phyloP scores from a whole-genome alignment of 92 coral and sea anemone species.

The Phenganax marumi region DNA sequence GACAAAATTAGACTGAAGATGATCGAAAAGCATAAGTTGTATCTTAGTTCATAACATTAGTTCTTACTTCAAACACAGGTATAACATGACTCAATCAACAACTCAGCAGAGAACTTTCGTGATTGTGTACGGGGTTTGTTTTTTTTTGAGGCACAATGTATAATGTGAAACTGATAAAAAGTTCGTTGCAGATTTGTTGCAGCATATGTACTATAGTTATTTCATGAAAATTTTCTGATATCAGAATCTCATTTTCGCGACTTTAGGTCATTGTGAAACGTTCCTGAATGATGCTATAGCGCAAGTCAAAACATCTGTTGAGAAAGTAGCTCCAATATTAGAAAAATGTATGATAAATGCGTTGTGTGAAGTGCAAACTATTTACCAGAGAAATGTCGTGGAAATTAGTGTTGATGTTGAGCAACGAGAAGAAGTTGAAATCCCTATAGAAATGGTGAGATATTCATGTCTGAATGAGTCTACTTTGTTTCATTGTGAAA shows the following conservation, averaged over 20 bases:
- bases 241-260: too few relatives aligned
- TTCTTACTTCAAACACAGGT: too few relatives aligned
- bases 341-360: conserved; percentile 65
- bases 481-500: neutral
- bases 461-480: neutral
- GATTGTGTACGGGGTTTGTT: too few relatives aligned
- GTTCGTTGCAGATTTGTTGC: too few relatives aligned
- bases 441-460: conserved; percentile 67
- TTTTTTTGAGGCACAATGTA: too few relatives aligned
- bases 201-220: neutral
- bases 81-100: too few relatives aligned
- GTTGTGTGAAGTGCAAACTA: conserved; percentile 58
- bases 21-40: too few relatives aligned
- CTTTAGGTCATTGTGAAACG: conserved; percentile 18
- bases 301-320: conserved; percentile 3
- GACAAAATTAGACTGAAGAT: too few relatives aligned
- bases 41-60: too few relatives aligned
- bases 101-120: too few relatives aligned
- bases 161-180: too few relatives aligned
- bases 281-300: conserved; percentile 24
- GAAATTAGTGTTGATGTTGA: conserved; percentile 70
- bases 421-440: conserved; percentile 77
- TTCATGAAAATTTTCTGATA: neutral
- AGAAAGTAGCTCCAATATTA: conserved; percentile 4
- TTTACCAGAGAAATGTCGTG: conserved; percentile 61